Evolutionary conservation across 2,797 vertebrate genomes (phyloP), one percentile per base, ranked within the genome.

Genomic region (Hypotaenidia philippensis): DNA sequence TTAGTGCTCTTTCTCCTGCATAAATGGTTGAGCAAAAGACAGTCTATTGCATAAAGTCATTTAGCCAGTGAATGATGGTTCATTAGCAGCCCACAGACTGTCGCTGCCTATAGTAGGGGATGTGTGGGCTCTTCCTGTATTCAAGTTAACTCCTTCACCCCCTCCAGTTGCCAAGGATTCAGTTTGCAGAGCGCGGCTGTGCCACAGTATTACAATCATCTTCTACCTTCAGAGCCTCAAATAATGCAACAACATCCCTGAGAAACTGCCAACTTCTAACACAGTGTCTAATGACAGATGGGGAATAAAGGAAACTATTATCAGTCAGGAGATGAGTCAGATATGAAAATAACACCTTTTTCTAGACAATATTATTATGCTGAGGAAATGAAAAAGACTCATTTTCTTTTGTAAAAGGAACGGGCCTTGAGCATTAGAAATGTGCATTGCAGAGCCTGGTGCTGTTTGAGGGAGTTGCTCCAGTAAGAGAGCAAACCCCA

Each of bases 311-410:
- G 78, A 74, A 89, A 66, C 76, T 88, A 38, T 95, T 91, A 57
- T 53, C 92, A 83, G 49, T 26, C 82, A 65, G 93, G 90, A 89
- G 94, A 96, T 97, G 96, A 97, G 90, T 95, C 95, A 96, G 92
- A 71, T 81, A 86, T 87, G 94, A 90, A 91, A 95, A 90, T 83
- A 87, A 59, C 88, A 83, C 81, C 79, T 95, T 89, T 88, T 87
- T 49, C 87, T 65, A 84, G 87, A 61, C 92, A 76, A 57, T 91
- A 69, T 83, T 82, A 25, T 83, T 94, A 34, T 72, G 29, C 21
- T 0, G 64, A 93, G 93, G 88, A 92, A 94, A 96, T 83, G 69
- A 83, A 72, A 96, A 57, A 89, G 66, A 0, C 81, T 76, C 21
- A 1, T 88, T 94, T 93, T 79, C 74, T 53, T 86, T 79, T 25